Conservation (phyloP, 1,140 invertebrate species). For the Bombus terrestris region DNA sequence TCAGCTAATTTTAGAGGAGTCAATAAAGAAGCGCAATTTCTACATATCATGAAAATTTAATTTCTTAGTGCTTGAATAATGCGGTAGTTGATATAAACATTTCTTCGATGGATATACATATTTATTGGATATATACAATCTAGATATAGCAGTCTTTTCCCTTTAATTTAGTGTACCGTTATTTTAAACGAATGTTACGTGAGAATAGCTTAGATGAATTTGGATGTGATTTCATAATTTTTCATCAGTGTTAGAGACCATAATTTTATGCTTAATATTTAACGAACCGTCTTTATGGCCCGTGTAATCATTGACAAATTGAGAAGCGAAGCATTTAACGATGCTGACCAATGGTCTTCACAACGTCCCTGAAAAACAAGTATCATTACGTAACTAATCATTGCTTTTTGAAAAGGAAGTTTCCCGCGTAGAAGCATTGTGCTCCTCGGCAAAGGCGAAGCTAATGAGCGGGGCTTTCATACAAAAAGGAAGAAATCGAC, state of each 20-base stretch:
- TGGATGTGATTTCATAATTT: neutral
- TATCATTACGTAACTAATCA: slow-evolving; percentile 24
- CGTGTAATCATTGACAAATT: neutral
- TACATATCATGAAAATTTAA: too few relatives aligned
- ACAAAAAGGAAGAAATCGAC: slow-evolving; percentile 3
- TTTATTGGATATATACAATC: too few relatives aligned
- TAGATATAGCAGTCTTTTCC: too few relatives aligned
- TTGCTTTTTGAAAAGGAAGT: slow-evolving; percentile 35
- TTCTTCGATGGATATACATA: too few relatives aligned
- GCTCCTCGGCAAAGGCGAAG: slow-evolving; percentile 40
- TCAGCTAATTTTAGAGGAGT: slow-evolving; percentile 5
- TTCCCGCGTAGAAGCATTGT: slow-evolving; percentile 21
- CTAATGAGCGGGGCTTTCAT: slow-evolving; percentile 54
- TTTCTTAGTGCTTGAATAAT: neutral
- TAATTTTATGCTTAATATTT: neutral
- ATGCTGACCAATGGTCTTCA: neutral
- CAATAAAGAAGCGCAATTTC: neutral
- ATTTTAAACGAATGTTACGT: too few relatives aligned
- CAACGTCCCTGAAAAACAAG: neutral
- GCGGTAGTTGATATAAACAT: neutral
- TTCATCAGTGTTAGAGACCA: neutral
- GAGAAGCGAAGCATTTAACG: slow-evolving; percentile 31
- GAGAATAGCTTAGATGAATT: neutral
- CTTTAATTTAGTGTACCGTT: neutral
- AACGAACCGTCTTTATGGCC: neutral